Conservation (phyloP, 2,113 vertebrate species). For the Mohoua ochrocephala region DNA sequence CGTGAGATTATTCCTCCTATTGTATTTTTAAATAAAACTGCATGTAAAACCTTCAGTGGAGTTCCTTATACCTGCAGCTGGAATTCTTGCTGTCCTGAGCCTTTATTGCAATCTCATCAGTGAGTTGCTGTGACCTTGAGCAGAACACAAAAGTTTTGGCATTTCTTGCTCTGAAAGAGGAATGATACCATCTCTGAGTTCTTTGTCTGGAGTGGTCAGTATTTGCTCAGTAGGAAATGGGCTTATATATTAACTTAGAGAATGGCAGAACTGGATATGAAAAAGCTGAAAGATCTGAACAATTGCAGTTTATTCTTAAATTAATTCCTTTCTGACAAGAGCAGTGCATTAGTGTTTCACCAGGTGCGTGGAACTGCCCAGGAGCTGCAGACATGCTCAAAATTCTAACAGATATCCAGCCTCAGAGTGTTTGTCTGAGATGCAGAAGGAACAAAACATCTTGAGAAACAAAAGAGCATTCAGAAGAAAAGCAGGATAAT, state of each 20-base stretch:
- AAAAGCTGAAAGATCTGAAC: not conserved
- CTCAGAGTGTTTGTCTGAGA: not conserved
- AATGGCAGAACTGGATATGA: not conserved
- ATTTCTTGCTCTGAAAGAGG: not conserved
- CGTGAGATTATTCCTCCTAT: not conserved
- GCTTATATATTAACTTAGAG: not conserved
- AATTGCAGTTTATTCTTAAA: not conserved
- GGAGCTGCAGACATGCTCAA: not conserved
- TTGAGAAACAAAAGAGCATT: slow-evolving; percentile 38
- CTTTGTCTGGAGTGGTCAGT: not conserved
- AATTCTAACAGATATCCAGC: not conserved
- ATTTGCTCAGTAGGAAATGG: not conserved
- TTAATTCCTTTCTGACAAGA: not conserved
- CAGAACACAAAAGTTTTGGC: not conserved
- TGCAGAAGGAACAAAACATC: not conserved
- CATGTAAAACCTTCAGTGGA: not conserved
- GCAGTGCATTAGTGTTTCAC: not conserved
- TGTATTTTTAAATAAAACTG: slow-evolving; percentile 11
- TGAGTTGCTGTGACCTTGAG: slow-evolving; percentile 20
- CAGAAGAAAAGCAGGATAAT: slow-evolving; percentile 75
- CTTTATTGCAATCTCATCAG: not conserved
- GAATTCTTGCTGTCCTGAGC: not conserved
- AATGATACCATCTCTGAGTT: not conserved
- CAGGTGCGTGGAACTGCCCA: not conserved
- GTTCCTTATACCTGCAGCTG: slow-evolving; percentile 11